Percentiles rank a stretch among this genome's conserved stretches.
phyloP scores from a whole-genome alignment of 2,797 vertebrate species.

The Sebastes reedi region DNA sequence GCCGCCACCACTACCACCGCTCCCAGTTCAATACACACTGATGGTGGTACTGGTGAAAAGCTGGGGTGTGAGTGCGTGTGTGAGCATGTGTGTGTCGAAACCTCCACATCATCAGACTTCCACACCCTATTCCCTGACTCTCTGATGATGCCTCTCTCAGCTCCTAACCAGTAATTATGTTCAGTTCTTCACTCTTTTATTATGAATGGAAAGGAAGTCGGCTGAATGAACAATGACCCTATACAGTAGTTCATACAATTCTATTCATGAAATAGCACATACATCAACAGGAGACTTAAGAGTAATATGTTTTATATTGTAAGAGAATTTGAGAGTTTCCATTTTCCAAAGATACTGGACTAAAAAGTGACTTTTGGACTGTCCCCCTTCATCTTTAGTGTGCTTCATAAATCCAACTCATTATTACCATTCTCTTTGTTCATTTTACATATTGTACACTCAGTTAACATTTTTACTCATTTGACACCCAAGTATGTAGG shows the following conservation, averaged over 20 bases:
- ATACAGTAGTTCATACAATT: neutral
- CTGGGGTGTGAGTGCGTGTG: neutral
- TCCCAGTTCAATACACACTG: conserved; percentile 5
- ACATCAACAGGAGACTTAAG: neutral
- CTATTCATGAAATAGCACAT: conserved; percentile 10
- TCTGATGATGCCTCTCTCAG: conserved; percentile 24
- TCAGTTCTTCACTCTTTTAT: neutral
- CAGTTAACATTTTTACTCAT: neutral
- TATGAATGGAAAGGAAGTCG: conserved; percentile 12
- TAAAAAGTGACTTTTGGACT: neutral
- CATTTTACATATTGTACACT: neutral
- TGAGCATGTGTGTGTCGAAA: neutral
- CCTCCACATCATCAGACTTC: conserved; percentile 33
- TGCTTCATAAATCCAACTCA: neutral
- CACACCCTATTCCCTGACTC: conserved; percentile 33
- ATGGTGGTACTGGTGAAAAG: conserved; percentile 5
- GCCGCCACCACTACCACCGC: neutral
- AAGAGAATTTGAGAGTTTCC: neutral
- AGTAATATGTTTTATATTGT: neutral
- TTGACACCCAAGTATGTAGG: neutral
- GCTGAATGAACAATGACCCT: conserved; percentile 32
- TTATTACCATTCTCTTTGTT: neutral
- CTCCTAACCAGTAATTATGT: conserved; percentile 25
- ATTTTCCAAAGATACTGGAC: neutral
- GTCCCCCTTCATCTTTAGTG: no score